A percentile compares a stretch with the other conserved stretches of the same genome.
phyloP scores from a whole-genome alignment of 2,888 invertebrate genomes.

The Ischnura elegans region DNA sequence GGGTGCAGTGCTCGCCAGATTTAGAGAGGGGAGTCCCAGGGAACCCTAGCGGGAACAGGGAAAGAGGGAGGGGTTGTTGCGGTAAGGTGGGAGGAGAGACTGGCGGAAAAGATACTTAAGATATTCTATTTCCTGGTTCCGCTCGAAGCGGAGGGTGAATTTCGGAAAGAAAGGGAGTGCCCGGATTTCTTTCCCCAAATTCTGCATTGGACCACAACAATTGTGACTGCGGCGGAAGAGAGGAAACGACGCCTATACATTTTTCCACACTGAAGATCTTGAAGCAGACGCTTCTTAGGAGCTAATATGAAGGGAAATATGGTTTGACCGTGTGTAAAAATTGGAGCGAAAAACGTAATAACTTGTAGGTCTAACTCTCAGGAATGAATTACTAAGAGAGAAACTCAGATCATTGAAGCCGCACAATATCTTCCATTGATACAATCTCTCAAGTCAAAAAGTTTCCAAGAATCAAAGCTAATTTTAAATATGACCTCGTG shows the following conservation, averaged over 20 bases:
- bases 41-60: neutral
- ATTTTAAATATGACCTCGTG: too few relatives aligned
- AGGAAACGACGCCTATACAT: neutral
- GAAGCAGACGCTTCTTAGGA: neutral
- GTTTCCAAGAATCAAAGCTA: too few relatives aligned
- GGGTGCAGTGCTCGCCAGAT: neutral
- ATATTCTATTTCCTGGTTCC: slow-evolving; percentile 65
- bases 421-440: too few relatives aligned
- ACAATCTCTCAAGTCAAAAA: too few relatives aligned
- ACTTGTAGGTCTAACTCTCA: neutral
- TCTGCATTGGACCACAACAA: neutral
- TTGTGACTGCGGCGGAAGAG: neutral
- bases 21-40: neutral
- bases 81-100: slow-evolving; percentile 14
- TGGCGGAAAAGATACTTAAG: slow-evolving; percentile 49
- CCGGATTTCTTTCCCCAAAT: neutral
- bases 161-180: neutral
- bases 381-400: neutral
- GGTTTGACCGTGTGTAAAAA: neutral
- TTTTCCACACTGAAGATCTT: neutral
- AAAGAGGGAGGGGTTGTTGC: neutral
- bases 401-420: too few relatives aligned
- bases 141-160: neutral
- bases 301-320: neutral
- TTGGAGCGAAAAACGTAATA: neutral